Base-by-base conservation (phyloP, 2,797 vertebrate species). In the Arvicola amphibius region DNA sequence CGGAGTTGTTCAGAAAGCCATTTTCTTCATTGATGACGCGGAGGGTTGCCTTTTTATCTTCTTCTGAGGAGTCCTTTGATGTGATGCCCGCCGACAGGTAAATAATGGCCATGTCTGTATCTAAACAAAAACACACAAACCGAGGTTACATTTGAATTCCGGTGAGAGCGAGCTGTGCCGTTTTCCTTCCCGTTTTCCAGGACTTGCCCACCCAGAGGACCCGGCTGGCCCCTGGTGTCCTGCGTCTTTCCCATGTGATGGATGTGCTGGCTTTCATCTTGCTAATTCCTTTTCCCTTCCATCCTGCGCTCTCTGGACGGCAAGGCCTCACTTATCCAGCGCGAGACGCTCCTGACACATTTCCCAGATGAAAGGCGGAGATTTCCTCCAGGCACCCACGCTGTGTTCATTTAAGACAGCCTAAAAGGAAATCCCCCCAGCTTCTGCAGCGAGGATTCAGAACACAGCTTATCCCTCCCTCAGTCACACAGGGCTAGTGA, bases 81-180 rank as follows among this genome's bases (percentile, higher is more conserved):
- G 99, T 99, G 96, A 99, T 98, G 21, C 99, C 99, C 37, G 99
- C 99, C 0, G 99, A 99, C 97, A 99, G 98, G 98, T 99, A 99
- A 98, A 99, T 99, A 96, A 99, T 99, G 97, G 99, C 99, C 99
- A 99, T 99, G 97, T 99, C 99, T 0, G 99, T 99, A 94, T 99
- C 99, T 99, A 92, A 91, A 96, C 94, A 93, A 6, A 97, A 94
- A 88, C 95, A 95, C 95, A 95, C 46, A 91, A 43, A 94, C 65
- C 25, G 94, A 87, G 1, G 67, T 81, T 1, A 61, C 32, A 6
- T 92, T 29, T 23, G 27, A 85, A 79, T 79, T 61, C 69, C 0
- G 69, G 61, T 29, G 78, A 14, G 37, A 89, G 89, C 80, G 23
- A n/a, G 74, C 19, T 29, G 80, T 65, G 83, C 23, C 0, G 40